These are phyloP conservation scores for Platycheirus albimanus DNA, from an alignment of 2,888 invertebrate genomes.

Conservation along the genomic window DNA sequence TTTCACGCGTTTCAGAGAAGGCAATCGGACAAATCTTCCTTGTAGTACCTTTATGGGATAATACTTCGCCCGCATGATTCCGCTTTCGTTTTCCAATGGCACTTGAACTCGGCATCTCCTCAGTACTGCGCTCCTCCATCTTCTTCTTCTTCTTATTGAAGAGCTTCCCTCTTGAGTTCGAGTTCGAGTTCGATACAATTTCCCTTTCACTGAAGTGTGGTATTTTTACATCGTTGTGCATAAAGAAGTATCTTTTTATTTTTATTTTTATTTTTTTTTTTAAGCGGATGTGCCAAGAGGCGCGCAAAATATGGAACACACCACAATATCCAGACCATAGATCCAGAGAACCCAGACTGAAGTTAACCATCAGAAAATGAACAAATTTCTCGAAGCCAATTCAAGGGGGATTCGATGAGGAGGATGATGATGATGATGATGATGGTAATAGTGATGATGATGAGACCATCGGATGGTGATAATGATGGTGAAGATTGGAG, in stretches of 20 bases:
- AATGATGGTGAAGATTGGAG: constrained; percentile 58
- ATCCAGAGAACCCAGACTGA: background rate
- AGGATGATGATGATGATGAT: constrained; percentile 13
- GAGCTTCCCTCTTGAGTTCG: background rate
- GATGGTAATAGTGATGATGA: constrained; percentile 19
- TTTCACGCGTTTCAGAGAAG: constrained; percentile 2
- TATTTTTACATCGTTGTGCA: constrained; percentile 26
- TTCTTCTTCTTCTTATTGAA: background rate
- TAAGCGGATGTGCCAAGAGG: constrained; percentile 61
- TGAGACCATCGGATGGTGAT: constrained; percentile 35
- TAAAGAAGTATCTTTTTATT: constrained; percentile 42
- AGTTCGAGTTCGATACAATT: constrained; percentile 10
- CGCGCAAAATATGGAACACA: constrained; percentile 42
- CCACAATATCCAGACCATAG: background rate
- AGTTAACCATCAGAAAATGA: constrained; percentile 39
- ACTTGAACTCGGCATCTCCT: constrained; percentile 57
- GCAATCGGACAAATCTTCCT: constrained; percentile 55
- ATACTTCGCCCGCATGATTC: constrained; percentile 25
- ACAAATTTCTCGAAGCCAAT: constrained; percentile 46
- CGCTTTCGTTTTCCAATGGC: constrained; percentile 49
- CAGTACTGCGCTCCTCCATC: constrained; percentile 20
- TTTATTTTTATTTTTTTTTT: too few species aligned
- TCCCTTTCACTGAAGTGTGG: constrained; percentile 22
- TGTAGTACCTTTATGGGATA: constrained; percentile 17
- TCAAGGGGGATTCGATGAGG: constrained; percentile 50